Evolutionary conservation across 2,113 vertebrate species (phyloP).

Genomic region (Perognathus longimembris): DNA sequence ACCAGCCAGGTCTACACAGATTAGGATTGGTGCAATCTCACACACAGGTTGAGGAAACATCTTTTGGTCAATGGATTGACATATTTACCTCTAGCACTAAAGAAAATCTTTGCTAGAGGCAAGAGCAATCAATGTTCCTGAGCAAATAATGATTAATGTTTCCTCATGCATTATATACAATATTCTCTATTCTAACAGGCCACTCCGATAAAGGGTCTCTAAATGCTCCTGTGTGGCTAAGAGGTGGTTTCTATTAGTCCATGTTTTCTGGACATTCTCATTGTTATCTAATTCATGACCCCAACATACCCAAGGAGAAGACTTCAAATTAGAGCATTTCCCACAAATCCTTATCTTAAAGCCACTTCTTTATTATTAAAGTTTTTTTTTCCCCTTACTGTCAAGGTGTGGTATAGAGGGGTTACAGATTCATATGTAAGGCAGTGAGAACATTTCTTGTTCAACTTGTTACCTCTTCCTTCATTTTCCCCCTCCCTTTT

Average conservation of each 20-base stretch:
- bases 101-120: background rate
- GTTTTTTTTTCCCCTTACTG: too few relatives aligned
- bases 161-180: background rate
- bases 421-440: too few relatives aligned
- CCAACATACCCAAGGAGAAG: background rate
- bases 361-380: background rate
- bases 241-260: background rate
- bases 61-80: background rate
- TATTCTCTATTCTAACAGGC: background rate
- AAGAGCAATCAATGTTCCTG: background rate
- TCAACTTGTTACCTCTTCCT: too few relatives aligned
- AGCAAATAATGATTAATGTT: background rate
- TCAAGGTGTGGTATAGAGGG: too few relatives aligned
- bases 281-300: background rate
- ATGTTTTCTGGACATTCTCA: background rate
- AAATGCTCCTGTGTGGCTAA: rapidly evolving
- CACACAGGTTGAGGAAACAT: background rate
- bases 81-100: background rate
- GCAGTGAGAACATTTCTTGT: too few relatives aligned
- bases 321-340: background rate
- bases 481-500: too few relatives aligned
- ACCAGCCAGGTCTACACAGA: background rate
- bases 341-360: background rate
- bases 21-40: too few relatives aligned
- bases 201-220: background rate